Evolutionary conservation across 2,888 invertebrate species (phyloP), one percentile per base, ranked within the genome.

Genomic region (Pristionchus exspectatus): DNA sequence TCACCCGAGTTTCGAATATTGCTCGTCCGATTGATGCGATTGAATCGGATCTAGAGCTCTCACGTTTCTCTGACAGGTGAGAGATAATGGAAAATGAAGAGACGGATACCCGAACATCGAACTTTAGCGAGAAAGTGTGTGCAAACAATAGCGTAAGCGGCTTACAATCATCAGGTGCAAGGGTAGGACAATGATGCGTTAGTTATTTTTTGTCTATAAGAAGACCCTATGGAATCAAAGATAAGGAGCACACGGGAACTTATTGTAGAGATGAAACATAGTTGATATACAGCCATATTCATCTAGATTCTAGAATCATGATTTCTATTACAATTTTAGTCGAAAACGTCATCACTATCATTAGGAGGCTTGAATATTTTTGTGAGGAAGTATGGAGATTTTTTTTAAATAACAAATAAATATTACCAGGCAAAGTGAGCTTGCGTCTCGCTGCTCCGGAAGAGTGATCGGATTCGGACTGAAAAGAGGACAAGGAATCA

Each of bases 391-490:
- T n/a, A n/a, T n/a, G n/a, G n/a, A n/a, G n/a, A 59, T 59, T 59
- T 14, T 59, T 59, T 27, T 9, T 24, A n/a, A 69, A 69, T 69
- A 30, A 27, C 5, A 50, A n/a, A 33, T 10, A n/a, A 27, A 38
- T 30, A 54, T 69, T 38, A 74, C 87, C 27, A 66, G 72, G 87
- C 18, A 88, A 54, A 16, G 87, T 74, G 74, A 74, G 74, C n/a
- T 88, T 88, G 24, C 87, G 21, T 27, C 33, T 50, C 12, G 59
- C 69, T 0, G 74, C 33, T n/a, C 16, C 30, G 14, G 54, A 33
- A 14, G 56, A 33, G 12, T 63, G 72, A 88, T 88, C 87, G 50
- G 87, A 88, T 66, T 88, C 87, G 9, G 74, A 74, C 87, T 88
- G 74, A 54, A 88, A 74, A 59, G 18, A 27, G 44, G n/a, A n/a